Evolutionary conservation across 2,797 vertebrate genomes (phyloP).

Genomic region (Selene dorsalis): DNA sequence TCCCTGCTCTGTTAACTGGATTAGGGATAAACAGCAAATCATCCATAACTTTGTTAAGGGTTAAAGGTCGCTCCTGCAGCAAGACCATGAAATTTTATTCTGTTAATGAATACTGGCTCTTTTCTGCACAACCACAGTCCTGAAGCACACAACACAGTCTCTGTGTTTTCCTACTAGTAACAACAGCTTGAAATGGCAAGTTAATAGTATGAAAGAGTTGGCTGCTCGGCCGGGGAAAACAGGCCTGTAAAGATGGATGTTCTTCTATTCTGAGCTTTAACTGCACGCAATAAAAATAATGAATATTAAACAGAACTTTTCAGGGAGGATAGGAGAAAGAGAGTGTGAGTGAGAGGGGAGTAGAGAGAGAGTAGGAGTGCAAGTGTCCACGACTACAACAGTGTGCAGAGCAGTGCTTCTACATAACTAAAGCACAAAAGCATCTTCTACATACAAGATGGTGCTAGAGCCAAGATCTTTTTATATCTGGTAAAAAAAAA

Average conservation of each 20-base stretch:
- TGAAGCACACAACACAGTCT: conserved; percentile 25
- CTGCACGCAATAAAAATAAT: conserved; percentile 49
- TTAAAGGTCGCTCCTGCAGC: conserved; percentile 36
- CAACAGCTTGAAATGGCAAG: conserved; percentile 59
- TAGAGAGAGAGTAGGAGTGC: background rate
- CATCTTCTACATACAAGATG: conserved; percentile 7
- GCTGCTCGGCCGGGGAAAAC: conserved; percentile 42
- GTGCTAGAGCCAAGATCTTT: background rate
- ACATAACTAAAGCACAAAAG: conserved; percentile 21
- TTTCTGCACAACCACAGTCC: conserved; percentile 21
- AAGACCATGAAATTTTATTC: conserved; percentile 26
- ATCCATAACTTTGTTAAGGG: conserved; percentile 32
- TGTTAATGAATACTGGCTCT: conserved; percentile 47
- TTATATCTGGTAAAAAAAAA: background rate
- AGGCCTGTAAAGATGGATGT: conserved; percentile 48
- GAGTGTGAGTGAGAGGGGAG: background rate
- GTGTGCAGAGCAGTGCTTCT: background rate
- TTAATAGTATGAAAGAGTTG: conserved; percentile 46
- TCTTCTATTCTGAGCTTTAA: conserved; percentile 54
- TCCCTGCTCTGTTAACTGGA: conserved; percentile 24
- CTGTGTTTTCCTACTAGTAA: conserved; percentile 28
- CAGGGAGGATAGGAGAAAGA: conserved; percentile 3
- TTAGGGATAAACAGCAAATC: conserved; percentile 52
- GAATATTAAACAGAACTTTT: conserved; percentile 48
- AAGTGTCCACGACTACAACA: background rate